Evolutionary conservation across 2,797 vertebrate genomes (phyloP), one percentile per base, ranked within the genome.

Genomic region (Urosaurus nigricauda): DNA sequence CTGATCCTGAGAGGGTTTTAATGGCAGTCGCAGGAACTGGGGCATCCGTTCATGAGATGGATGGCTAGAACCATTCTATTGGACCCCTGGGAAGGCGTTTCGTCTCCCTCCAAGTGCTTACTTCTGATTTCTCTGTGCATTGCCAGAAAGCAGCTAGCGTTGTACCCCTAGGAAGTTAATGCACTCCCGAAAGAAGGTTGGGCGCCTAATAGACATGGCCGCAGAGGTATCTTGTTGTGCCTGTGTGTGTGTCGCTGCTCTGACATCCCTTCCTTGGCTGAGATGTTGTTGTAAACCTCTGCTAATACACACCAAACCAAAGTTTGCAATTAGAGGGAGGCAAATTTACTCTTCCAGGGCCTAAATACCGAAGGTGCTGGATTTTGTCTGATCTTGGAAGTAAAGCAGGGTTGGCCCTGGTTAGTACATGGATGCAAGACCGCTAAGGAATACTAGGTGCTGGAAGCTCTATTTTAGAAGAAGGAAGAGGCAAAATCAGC

Each of bases 11-110:
- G 83, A 91, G 80, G 68, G 35, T 16, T 80, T 85, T 29, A 86
- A 35, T 17, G 91, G 43, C 37, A 43, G 70, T 5, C 86, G 63
- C 40, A 77, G 90, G 65, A 88, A 89, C 70, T 58, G 65, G 83
- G 1, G 8, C 85, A 3, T 85, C 56, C 79, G 1, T 73, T 51
- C 12, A 2, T 58, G 43, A 0, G 53, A 73, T 47, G 21, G 12
- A 80, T 43, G 79, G 71, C 51, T 29, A 12, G 43, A 56, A 12
- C 13, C 77, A 5, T 85, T 89, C 60, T 78, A 2, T 0, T 2
- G 53, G 43, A 68, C 12, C 2, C 68, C n/a, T 14, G 53, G 70
- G 65, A 75, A 53, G 0, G 0, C 86, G 11, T 77, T 91, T 63
- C 65, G 32, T 35, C n/a, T n/a, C 47, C 17, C 17, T 13, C 58